phyloP scores from a whole-genome alignment of 2,113 vertebrate genomes.

The Melanotaenia duboulayi region DNA sequence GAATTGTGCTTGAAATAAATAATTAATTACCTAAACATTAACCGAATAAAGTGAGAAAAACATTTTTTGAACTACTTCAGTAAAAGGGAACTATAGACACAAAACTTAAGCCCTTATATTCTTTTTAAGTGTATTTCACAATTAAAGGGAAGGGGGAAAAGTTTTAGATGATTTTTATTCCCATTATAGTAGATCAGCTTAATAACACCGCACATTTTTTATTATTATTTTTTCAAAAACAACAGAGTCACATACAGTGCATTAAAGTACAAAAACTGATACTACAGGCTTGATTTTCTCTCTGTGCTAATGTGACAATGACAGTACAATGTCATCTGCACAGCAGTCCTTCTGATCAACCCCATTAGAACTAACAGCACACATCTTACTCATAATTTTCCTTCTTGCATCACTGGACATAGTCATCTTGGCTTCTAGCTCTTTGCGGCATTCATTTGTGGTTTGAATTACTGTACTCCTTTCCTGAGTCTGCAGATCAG shows the following conservation, averaged over 20 bases:
- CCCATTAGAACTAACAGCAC: slow-evolving; percentile 14
- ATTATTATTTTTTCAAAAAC: neutral
- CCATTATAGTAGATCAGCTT: too few species aligned
- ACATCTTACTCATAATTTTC: slow-evolving; percentile 26
- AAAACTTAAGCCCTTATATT: too few species aligned
- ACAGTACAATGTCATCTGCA: neutral
- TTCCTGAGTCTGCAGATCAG: neutral
- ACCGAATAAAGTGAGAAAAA: too few species aligned
- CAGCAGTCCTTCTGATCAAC: neutral
- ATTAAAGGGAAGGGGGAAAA: too few species aligned
- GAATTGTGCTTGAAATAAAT: neutral
- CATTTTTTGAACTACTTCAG: too few species aligned
- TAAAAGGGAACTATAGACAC: too few species aligned
- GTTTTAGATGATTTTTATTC: too few species aligned
- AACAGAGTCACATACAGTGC: neutral
- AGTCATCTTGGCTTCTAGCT: slow-evolving; percentile 2
- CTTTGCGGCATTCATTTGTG: neutral
- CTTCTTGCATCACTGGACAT: slow-evolving; percentile 22
- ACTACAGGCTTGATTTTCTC: neutral
- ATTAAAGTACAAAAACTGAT: neutral
- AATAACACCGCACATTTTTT: neutral
- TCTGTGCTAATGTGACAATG: neutral
- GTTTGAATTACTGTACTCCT: neutral
- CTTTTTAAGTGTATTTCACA: too few species aligned
- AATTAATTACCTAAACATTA: too few species aligned